phyloP scores from a whole-genome alignment of 2,113 vertebrate genomes.

The Erythrocercus mccallii region DNA sequence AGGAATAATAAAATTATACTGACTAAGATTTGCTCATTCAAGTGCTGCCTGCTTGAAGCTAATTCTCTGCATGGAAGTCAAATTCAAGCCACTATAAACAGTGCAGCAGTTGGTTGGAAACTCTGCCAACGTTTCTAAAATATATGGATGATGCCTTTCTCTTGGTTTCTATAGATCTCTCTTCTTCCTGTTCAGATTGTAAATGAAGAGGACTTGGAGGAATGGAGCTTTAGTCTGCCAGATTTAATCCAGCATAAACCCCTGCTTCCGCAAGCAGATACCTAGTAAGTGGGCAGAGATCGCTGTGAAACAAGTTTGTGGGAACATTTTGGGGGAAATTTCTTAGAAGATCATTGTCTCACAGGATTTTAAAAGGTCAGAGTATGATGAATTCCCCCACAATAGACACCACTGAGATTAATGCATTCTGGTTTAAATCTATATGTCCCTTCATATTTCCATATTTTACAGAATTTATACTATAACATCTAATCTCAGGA shows the following conservation, averaged over 20 bases:
- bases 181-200: background rate
- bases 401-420: background rate
- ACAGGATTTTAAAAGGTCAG: background rate
- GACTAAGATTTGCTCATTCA: background rate
- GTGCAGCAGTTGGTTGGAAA: background rate
- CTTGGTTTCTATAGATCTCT: background rate
- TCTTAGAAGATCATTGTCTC: background rate
- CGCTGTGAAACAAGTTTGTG: background rate
- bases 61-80: background rate
- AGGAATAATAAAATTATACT: constrained; percentile 35
- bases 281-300: background rate
- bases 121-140: background rate
- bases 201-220: background rate
- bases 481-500: background rate
- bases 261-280: background rate
- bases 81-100: background rate
- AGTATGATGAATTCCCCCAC: background rate
- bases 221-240: background rate
- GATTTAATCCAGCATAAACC: background rate
- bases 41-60: background rate
- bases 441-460: background rate
- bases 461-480: background rate
- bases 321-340: background rate
- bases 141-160: background rate
- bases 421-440: background rate